These are phyloP conservation scores for Coenonympha arcania DNA, from an alignment of 2,888 invertebrate genomes.

Conservation along the genomic window DNA sequence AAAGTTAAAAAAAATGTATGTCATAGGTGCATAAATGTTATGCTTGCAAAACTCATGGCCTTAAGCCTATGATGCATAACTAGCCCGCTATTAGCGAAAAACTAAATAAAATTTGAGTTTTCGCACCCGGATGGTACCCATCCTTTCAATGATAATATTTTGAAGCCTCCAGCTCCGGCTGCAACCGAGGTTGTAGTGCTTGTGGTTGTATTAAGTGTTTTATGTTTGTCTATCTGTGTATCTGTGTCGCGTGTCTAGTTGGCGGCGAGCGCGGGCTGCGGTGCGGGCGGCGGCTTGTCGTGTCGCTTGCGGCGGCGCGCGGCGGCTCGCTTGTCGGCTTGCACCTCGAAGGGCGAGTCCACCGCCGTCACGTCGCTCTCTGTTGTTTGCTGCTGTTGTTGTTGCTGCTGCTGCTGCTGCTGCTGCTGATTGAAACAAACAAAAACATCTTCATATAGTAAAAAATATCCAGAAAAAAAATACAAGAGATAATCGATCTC, in stretches of 20 bases:
- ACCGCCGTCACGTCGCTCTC: conserved; percentile 67
- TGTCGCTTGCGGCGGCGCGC: conserved; percentile 60
- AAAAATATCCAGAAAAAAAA: not conserved
- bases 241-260: conserved; percentile 14
- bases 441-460: not conserved
- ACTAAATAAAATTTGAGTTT: too few species aligned
- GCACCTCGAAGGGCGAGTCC: conserved; percentile 74
- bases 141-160: too few species aligned
- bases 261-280: conserved; percentile 25
- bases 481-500: too few species aligned
- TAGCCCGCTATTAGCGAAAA: too few species aligned
- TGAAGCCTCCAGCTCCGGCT: too few species aligned
- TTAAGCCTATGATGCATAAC: too few species aligned
- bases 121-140: too few species aligned
- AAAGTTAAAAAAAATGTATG: too few species aligned
- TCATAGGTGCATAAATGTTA: too few species aligned
- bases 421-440: not conserved
- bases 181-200: too few species aligned
- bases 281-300: conserved; percentile 42
- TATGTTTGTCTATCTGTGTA: not conserved
- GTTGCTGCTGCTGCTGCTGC: conserved; percentile 1
- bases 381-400: conserved; percentile 33
- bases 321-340: conserved; percentile 74
- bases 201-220: too few species aligned
- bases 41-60: too few species aligned